phyloP scores from a whole-genome alignment of 92 coral and sea anemone genomes.

The Chrysogorgia sp. region DNA sequence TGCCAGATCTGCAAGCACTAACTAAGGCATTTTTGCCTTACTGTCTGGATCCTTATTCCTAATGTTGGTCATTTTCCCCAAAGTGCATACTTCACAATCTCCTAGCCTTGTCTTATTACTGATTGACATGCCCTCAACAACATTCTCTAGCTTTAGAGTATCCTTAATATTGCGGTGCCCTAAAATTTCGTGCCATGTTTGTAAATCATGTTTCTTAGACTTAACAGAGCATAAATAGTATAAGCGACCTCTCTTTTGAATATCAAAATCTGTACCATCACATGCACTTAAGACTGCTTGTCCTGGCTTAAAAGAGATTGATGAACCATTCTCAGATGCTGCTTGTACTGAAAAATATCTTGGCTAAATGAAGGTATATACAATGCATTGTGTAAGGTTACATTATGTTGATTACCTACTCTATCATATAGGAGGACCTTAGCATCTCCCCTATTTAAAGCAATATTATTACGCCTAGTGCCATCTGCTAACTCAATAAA shows the following conservation, averaged over 20 bases:
- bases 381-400: slow-evolving; percentile 32
- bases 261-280: slow-evolving; percentile 46
- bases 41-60: slow-evolving; percentile 40
- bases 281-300: slow-evolving; percentile 26
- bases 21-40: slow-evolving; percentile 30
- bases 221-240: slow-evolving; percentile 26
- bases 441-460: slow-evolving; percentile 31
- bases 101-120: slow-evolving; percentile 33
- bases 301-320: slow-evolving; percentile 15
- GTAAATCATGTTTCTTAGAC: background rate
- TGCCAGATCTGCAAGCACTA: slow-evolving; percentile 50
- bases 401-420: slow-evolving; percentile 22
- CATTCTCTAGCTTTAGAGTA: slow-evolving; percentile 19
- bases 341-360: slow-evolving; percentile 55
- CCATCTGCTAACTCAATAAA: slow-evolving; percentile 55
- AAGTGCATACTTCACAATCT: slow-evolving; percentile 26
- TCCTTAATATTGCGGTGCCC: slow-evolving; percentile 42
- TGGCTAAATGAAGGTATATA: too few species aligned
- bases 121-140: slow-evolving; percentile 49
- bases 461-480: slow-evolving; percentile 39
- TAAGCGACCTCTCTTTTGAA: slow-evolving; percentile 29
- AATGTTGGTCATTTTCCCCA: slow-evolving; percentile 25
- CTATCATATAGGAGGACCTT: slow-evolving; percentile 15
- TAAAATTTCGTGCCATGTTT: slow-evolving; percentile 44
- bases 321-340: slow-evolving; percentile 46